A percentile compares a stretch with the other conserved stretches of the same genome.
Evolutionary conservation across 2,797 vertebrate species (phyloP).

Genomic region (Hemibagrus guttatus): DNA sequence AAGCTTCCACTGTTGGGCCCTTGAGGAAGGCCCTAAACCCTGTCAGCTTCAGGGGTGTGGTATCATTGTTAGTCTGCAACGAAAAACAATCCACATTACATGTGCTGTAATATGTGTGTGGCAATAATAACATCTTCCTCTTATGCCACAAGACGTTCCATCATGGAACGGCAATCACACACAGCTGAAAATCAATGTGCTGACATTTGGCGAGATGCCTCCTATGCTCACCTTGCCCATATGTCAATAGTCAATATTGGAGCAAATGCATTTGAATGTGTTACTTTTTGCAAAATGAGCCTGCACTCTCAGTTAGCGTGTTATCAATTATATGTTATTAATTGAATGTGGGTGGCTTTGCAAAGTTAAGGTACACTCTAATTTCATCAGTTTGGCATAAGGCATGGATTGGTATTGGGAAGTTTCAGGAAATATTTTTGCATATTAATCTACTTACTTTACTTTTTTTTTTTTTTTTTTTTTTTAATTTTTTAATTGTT

Average conservation of each 20-base stretch:
- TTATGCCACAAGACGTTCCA: constrained; percentile 25
- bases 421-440: constrained; percentile 29
- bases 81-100: no score
- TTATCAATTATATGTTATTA: constrained; percentile 33
- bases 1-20: no score
- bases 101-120: no score
- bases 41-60: no score
- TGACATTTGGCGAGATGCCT: constrained; percentile 38
- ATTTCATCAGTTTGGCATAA: neutral
- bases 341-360: constrained; percentile 39
- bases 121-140: no score
- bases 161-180: constrained; percentile 28
- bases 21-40: no score
- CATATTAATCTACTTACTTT: neutral
- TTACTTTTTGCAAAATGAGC: constrained; percentile 31
- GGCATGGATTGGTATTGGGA: neutral
- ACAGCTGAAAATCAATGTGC: constrained; percentile 45
- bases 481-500: no score
- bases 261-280: constrained; percentile 36
- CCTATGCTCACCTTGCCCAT: constrained; percentile 28
- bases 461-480: constrained; percentile 29
- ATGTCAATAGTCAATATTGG: constrained; percentile 30
- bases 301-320: constrained; percentile 23
- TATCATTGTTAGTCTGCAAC: no score
- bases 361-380: constrained; percentile 2